Percentiles rank a stretch among this genome's conserved stretches.
phyloP scores from a whole-genome alignment of 2,888 invertebrate genomes.

The Chloroclysta siterata region DNA sequence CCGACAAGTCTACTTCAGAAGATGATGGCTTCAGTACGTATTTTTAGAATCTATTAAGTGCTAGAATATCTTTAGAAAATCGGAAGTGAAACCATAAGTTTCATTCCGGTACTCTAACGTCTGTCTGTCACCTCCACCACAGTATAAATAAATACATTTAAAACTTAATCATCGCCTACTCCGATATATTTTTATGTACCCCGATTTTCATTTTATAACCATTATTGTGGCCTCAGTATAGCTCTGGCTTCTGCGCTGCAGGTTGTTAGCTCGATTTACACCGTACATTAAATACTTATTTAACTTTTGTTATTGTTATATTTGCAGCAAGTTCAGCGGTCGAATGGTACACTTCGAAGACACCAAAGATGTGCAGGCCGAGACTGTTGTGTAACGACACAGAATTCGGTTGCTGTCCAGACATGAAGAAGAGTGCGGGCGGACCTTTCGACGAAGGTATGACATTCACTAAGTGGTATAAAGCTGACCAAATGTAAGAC shows the following conservation, averaged over 20 bases:
- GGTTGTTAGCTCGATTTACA: too few relatives aligned
- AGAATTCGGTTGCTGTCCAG: slow-evolving; percentile 93
- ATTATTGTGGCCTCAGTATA: too few relatives aligned
- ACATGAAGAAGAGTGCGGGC: slow-evolving; percentile 89
- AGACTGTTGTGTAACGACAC: slow-evolving; percentile 84
- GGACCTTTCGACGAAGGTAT: slow-evolving; percentile 92
- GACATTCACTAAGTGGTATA: background rate
- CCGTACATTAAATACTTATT: too few relatives aligned
- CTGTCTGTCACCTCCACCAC: too few relatives aligned
- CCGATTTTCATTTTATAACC: too few relatives aligned
- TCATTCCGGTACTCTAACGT: too few relatives aligned
- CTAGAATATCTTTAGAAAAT: too few relatives aligned
- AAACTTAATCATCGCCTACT: too few relatives aligned
- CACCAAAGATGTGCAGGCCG: slow-evolving; percentile 84
- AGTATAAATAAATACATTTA: too few relatives aligned
- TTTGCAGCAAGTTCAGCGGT: slow-evolving; percentile 65
- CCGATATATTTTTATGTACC: too few relatives aligned
- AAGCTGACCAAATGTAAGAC: background rate
- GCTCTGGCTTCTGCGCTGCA: too few relatives aligned
- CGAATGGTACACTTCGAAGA: slow-evolving; percentile 76
- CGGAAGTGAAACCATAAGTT: too few relatives aligned
- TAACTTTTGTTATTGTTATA: background rate
- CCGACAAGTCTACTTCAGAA: slow-evolving; percentile 32
- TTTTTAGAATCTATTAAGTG: background rate
- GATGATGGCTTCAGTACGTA: slow-evolving; percentile 29